Evolutionary conservation across 1,140 invertebrate genomes (phyloP), one percentile per base, ranked within the genome.

Genomic region (Rhopalosiphum padi): DNA sequence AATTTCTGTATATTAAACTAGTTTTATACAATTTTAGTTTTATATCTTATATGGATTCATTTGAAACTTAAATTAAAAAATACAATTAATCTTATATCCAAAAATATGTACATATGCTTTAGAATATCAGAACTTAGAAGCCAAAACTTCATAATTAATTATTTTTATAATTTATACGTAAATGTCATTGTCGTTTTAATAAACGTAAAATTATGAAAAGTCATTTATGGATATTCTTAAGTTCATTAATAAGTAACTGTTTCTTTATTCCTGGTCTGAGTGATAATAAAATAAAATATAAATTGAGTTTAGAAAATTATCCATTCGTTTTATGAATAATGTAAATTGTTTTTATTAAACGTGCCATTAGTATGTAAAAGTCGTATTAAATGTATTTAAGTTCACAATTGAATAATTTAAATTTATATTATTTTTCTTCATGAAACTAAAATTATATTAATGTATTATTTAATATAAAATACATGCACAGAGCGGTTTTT

Each of bases 321-420:
- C 11, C 35, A 41, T 37, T 55, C 88, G 51, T 89, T 53, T 9
- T 23, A 55, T 37, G 53, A 89, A 55, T 89, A 89, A 89, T 89
- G 88, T 53, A 89, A 89, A 89, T 89, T 55, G 35, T 25, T 23
- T 89, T 37, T 55, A 37, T 53, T 2, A 53, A 89, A 89, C n/a
- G 87, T 22, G 8, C 51, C 35, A 35, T 89, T 89, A 55, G 11
- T 89, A 89, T 55, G 35, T 37, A 55, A 89, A 23, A 89, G 88
- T 41, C 51, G 51, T 55, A 30, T 51, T 46, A 86, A 86, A 86
- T 46, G 43, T 35, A 53, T 89, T 89, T 55, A 55, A 89, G 51
- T 89, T 89, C 21, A 55, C 88, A 89, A 89, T 55, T 55, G 88
- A 89, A 89, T 89, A 55, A 89, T 55, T 37, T 23, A 8, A 89